phyloP scores from a whole-genome alignment of 2,797 vertebrate species.

The Chromobotia macracanthus region DNA sequence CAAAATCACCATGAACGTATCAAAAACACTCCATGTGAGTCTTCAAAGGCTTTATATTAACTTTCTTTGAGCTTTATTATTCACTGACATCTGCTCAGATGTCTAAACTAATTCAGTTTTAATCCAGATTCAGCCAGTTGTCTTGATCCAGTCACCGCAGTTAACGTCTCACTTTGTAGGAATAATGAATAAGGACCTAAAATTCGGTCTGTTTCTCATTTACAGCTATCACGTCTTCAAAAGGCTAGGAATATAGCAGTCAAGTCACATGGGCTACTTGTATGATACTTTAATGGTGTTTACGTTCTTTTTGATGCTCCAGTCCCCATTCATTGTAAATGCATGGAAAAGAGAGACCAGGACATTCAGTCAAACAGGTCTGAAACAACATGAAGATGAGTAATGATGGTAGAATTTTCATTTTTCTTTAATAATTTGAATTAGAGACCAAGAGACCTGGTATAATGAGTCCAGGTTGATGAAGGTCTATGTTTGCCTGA shows the following conservation, averaged over 20 bases:
- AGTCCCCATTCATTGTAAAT: neutral
- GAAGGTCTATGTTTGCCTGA: slow-evolving; percentile 42
- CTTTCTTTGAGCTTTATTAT: too few relatives aligned
- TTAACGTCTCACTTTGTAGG: neutral
- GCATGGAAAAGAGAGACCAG: neutral
- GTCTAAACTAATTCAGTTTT: neutral
- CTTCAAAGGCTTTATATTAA: too few relatives aligned
- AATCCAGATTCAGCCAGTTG: too few relatives aligned
- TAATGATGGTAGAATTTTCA: neutral
- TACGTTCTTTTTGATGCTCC: neutral
- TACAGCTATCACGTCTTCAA: neutral
- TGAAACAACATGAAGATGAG: neutral
- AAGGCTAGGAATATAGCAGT: neutral
- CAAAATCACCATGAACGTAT: neutral
- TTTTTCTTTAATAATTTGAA: slow-evolving; percentile 9
- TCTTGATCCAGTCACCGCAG: neutral
- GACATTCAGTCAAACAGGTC: neutral
- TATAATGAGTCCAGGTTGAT: slow-evolving; percentile 42
- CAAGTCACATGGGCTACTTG: neutral
- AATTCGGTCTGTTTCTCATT: neutral
- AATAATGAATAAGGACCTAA: neutral
- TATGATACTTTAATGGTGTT: neutral
- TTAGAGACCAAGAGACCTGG: slow-evolving; percentile 55
- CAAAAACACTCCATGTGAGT: neutral
- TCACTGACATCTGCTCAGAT: neutral